Base-by-base conservation (phyloP, 2,113 vertebrate species). In the Crotophaga sulcirostris region DNA sequence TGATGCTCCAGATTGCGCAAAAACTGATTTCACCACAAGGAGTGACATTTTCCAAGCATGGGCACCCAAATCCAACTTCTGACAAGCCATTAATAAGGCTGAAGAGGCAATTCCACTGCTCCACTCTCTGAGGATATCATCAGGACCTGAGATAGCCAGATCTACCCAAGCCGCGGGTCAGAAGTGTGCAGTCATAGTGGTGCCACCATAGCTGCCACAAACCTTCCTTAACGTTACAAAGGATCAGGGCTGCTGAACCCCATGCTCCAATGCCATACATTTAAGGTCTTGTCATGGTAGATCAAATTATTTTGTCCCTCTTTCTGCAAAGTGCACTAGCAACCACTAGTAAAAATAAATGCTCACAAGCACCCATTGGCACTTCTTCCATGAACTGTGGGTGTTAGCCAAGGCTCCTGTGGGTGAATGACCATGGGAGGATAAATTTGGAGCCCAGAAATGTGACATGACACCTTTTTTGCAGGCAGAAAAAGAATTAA, bases 1-100 rank as follows among this genome's bases (percentile, higher is more conserved):
- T 0, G 0, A 17, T 13, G 25, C 51, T 69, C 25, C 59, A n/a
- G 34, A 56, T 16, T 16, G 24, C 1, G 1, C 29, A 55, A 60
- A 55, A n/a, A 24, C n/a, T 18, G 36, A 38, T 74, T 84, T 74
- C 38, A 63, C 36, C 77, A 44, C 16, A 1, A 56, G 31, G 36
- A 68, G 10, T 11, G 55, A 49, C 1, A 0, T 31, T 91, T 55
- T 33, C 29, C 19, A 8, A 47, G 79, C 26, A 8, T 0, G 0
- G 64, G 56, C 45, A 34, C 52, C 1, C 1, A 70, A 69, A 81
- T 34, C 47, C 38, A 18, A 18, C 23, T 8, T 47, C 52, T 24
- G 23, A 20, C 21, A 49, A 55, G 23, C 13, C 34, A 7, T 40
- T 21, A 68, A n/a, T 6, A 24, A 49, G 13, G 10, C 15, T 62